Base-by-base conservation (phyloP, 2,113 vertebrate species). In the Paratilapia polleni region DNA sequence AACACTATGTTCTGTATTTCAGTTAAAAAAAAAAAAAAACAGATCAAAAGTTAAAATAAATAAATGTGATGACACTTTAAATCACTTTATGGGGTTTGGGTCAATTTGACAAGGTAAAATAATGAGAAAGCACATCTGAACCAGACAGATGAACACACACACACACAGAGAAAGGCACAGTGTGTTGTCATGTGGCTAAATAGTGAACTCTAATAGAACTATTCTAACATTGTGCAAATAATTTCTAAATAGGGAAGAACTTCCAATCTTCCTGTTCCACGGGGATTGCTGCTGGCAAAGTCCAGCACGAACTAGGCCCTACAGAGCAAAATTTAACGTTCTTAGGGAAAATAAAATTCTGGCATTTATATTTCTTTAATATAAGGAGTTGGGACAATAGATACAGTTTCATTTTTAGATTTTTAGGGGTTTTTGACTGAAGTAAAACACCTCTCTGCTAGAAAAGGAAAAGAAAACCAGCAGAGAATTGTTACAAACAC, bases 221-320 rank as follows among this genome's bases (percentile, higher is more conserved):
- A 47, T 17, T 49, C 36, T 41, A 41, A 41, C 10, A 41, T 7
- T 36, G 10, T 20, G 7, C 63, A 43, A 66, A 2, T 1, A 0
- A 66, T 38, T 66, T 66, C n/a, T 24, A 0, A 66, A 43, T 66
- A 66, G 22, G n/a, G 36, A 66, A 66, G n/a, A 2, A 43, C 41
- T 5, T 66, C 12, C 6, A 0, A 6, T 43, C 36, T 66, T 43
- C 0, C 63, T 1, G n/a, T 36, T 43, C 13, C 63, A 66, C 4
- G 17, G 63, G 24, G 2, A 13, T 36, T 36, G 36, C 6, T 36
- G 6, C 8, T 36, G 6, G 36, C 36, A 36, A 36, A 60, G 26
- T 28, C 14, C 58, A 60, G 26, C 10, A 8, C 43, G 7, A 24
- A 43, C 0, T 0, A 38, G 38, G 15, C n/a, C 15, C 47, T 52